Evolutionary conservation across 2,113 vertebrate species (phyloP).

Genomic region (Uria lomvia): DNA sequence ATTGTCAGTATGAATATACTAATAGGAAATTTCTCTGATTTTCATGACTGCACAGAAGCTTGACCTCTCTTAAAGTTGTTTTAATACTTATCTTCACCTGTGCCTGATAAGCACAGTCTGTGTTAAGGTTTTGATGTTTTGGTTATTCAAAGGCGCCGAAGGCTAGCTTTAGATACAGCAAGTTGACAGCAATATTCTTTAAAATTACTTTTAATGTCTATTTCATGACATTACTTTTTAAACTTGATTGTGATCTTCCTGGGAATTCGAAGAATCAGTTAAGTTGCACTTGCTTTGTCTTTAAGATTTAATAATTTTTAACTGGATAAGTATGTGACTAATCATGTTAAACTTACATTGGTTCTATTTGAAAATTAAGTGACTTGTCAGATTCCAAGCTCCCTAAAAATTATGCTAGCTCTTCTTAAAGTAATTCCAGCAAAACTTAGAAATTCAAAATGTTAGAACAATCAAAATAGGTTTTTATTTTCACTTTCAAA

Average conservation of each 20-base stretch:
- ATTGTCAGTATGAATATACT: not conserved
- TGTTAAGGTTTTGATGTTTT: not conserved
- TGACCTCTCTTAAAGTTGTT: not conserved
- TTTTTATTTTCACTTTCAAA: not conserved
- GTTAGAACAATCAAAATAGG: not conserved
- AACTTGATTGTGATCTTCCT: not conserved
- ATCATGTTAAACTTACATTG: not conserved
- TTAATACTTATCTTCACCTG: not conserved
- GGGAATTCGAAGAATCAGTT: not conserved
- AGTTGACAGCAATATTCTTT: not conserved
- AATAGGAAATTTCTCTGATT: not conserved
- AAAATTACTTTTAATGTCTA: not conserved
- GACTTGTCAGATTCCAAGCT: not conserved
- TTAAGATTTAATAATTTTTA: not conserved
- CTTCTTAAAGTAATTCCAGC: not conserved
- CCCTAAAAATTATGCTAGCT: not conserved
- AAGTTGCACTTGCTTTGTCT: not conserved
- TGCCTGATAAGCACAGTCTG: not conserved
- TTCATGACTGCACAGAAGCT: not conserved
- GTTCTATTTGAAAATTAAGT: not conserved
- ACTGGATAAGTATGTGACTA: not conserved
- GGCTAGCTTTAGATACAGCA: not conserved
- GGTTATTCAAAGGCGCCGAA: not conserved
- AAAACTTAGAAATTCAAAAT: not conserved
- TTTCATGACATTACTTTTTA: not conserved